phyloP scores from a whole-genome alignment of 1,140 invertebrate genomes.

The Monomorium pharaonis region DNA sequence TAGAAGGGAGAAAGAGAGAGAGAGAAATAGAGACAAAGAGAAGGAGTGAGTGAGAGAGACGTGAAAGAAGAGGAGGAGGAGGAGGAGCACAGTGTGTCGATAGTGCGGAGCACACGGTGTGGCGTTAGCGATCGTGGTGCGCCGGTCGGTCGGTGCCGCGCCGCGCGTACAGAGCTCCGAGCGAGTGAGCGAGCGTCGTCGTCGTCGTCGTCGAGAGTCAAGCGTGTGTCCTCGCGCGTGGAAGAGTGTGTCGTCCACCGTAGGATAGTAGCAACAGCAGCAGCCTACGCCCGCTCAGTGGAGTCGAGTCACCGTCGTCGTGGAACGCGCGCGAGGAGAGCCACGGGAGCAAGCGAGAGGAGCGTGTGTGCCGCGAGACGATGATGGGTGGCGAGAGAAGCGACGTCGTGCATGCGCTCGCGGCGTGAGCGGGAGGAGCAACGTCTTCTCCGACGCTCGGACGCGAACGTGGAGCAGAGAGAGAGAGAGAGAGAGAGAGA shows the following conservation, averaged over 20 bases:
- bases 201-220: background rate
- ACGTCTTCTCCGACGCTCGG: constrained; percentile 7
- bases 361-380: constrained; percentile 11
- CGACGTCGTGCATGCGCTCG: constrained; percentile 51
- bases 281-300: background rate
- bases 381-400: constrained; percentile 27
- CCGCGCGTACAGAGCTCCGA: background rate
- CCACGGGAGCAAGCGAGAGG: too few relatives aligned
- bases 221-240: background rate
- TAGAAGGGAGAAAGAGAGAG: background rate
- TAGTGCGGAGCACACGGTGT: constrained; percentile 9
- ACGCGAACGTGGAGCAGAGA: constrained; percentile 4
- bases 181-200: background rate
- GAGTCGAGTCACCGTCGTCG: background rate
- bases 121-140: constrained; percentile 26
- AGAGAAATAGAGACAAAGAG: background rate
- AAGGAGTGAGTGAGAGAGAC: background rate
- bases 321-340: background rate
- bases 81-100: constrained; percentile 37
- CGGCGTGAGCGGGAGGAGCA: constrained; percentile 46
- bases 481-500: background rate
- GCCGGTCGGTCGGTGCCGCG: constrained; percentile 40
- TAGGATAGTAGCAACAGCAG: too few relatives aligned
- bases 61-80: background rate
- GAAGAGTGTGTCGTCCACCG: background rate